Evolutionary conservation across 2,113 vertebrate genomes (phyloP), one percentile per base, ranked within the genome.

Genomic region (Lonchura striata): DNA sequence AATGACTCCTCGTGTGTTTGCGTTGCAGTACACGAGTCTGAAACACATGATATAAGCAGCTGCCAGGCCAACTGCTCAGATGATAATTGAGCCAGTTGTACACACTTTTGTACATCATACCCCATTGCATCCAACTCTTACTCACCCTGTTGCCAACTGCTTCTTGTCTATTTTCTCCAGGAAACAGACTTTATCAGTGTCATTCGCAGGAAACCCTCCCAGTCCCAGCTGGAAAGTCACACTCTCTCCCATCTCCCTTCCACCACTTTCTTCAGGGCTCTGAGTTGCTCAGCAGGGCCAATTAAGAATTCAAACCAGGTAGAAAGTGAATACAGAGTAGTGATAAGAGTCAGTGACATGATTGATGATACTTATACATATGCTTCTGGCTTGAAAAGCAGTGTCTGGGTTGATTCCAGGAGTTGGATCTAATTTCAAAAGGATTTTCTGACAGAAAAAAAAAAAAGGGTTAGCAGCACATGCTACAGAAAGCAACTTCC

Each of bases 51-150:
- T 56, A 42, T 2, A 50, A 81, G 79, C 90, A 94, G 94, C 90
- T 96, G 95, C 92, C 85, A 79, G 88, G 89, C 89, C 94, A 95
- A 95, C 87, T 95, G 86, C 88, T 94, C 76, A n/a, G 86, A 70
- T 53, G 82, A 78, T 77, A 80, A 77, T 66, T 6, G 37, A 96
- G 92, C 88, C 93, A 92, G 92, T 90, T 85, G 83, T 69, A 79
- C 83, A 82, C 47, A 49, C 53, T 89, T 89, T 72, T 1, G 11
- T 77, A 57, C 76, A 84, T 83, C 70, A n/a, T 76, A 79, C 21
- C 30, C 54, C 49, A 76, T 54, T 10, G 7, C 87, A 89, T 76
- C 59, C 8, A 10, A 82, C 70, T 91, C 69, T 93, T 95, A 91
- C 66, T 85, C 93, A 82, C 78, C 63, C 84, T 54, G 35, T 53